Percentiles rank a stretch among this genome's conserved stretches.
Conservation (phyloP, 53 echinoderm and acorn worm genomes). For the Echinarachnius parma region DNA sequence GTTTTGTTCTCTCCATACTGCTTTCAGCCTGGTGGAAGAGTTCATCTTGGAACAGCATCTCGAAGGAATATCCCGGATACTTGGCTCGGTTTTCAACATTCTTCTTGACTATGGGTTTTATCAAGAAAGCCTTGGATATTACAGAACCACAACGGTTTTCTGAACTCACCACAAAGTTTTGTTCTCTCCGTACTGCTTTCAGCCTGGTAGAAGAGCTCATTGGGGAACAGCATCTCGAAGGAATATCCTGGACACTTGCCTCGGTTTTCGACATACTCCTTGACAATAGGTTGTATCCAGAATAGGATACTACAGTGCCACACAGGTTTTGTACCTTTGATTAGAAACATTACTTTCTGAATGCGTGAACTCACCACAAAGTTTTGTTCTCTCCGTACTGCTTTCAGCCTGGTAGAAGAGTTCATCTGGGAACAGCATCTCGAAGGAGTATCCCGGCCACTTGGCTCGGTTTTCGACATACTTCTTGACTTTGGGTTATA, state of each 20-base stretch:
- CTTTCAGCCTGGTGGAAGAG: slow-evolving; percentile 74
- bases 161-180: no score
- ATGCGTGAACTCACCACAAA: slow-evolving; percentile 83
- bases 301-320: no score
- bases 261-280: slow-evolving; percentile 96
- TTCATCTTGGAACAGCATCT: slow-evolving; percentile 77
- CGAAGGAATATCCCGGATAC: slow-evolving; percentile 75
- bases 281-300: slow-evolving; percentile 90
- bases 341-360: no score
- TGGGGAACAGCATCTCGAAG: slow-evolving; percentile 89
- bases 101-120: slow-evolving; percentile 84
- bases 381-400: slow-evolving; percentile 85
- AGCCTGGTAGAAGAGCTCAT: slow-evolving; percentile 82
- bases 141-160: no score
- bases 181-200: slow-evolving; percentile 88
- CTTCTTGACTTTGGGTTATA: slow-evolving; percentile 83
- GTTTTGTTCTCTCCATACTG: slow-evolving; percentile 84
- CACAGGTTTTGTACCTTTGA: no score
- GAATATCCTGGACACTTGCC: slow-evolving; percentile 81
- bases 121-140: no score
- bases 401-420: slow-evolving; percentile 75
- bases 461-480: slow-evolving; percentile 87
- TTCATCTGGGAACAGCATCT: slow-evolving; percentile 78
- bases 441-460: slow-evolving; percentile 75
- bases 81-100: slow-evolving; percentile 86